A percentile compares a stretch with the other conserved stretches of the same genome.
These are phyloP conservation scores for Hypotaenidia philippensis DNA, from an alignment of 2,797 vertebrate species.

Conservation along the genomic window DNA sequence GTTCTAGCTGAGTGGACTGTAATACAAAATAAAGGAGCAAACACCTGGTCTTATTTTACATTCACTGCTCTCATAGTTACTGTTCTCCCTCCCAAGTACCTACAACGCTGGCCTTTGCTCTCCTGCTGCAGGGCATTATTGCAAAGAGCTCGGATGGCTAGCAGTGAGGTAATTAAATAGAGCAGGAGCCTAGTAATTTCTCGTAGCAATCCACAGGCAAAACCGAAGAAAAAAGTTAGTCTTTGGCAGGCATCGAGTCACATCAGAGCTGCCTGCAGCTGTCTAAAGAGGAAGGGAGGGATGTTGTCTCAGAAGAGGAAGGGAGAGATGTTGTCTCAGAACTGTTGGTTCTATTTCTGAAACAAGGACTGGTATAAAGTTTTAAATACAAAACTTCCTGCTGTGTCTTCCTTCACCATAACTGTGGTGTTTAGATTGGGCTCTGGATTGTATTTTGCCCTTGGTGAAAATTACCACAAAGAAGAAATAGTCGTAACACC, in stretches of 20 bases:
- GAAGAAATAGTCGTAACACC: rapidly evolving
- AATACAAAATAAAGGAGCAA: neutral
- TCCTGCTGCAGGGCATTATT: neutral
- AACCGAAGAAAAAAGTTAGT: neutral
- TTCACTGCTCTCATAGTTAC: neutral
- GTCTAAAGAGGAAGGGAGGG: neutral
- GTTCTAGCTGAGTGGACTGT: neutral
- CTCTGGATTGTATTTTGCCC: neutral
- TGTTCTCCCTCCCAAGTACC: neutral
- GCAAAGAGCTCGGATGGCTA: neutral
- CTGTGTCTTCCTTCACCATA: neutral
- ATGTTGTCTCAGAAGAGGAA: neutral
- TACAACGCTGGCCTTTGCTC: neutral
- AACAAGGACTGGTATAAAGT: neutral
- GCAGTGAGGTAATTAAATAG: neutral
- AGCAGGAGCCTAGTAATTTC: neutral
- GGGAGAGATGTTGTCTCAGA: neutral
- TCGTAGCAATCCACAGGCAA: neutral
- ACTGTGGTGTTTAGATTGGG: neutral
- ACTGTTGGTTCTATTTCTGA: neutral
- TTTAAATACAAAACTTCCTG: neutral
- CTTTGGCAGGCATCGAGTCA: neutral
- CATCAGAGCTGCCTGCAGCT: neutral
- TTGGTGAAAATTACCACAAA: neutral
- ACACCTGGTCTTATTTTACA: neutral